Base-by-base conservation (phyloP, 2,888 invertebrate genomes). In the Nebria brevicollis region DNA sequence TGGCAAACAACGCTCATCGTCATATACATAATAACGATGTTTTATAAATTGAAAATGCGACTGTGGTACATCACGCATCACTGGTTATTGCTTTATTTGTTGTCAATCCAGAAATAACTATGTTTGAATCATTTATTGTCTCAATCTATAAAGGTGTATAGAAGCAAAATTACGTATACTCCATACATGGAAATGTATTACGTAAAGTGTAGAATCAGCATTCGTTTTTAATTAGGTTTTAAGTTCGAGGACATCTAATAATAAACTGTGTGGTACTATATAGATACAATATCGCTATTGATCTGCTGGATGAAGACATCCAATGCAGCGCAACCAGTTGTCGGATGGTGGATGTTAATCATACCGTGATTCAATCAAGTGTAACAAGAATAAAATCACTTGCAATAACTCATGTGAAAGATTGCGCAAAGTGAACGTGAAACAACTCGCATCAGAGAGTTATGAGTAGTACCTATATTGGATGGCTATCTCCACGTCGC, bases 81-180 rank as follows among this genome's bases (percentile, higher is more conserved):
- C 70, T 70, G 70, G 26, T 70, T 70, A 70, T 70, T 70, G 25
- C 70, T 70, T 70, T 26, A 70, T 70, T 54, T 54, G 54, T 13
- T 13, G 13, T 8, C 54, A 54, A 54, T 54, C 13, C 54, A 54
- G 13, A 54, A 54, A 8, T 54, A 54, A 54, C 54, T 54, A 54
- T 13, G 54, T 13, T 54, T 34, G 34, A 34, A 34, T 34, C 34
- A 34, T 34, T 34, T 34, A 34, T 34, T 34, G 34, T 34, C 34
- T 34, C 34, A 34, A 34, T 34, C 34, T 34, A 34, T 4, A 5
- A 4, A 5, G 34, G 34, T 34, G 5, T 34, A 34, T 34, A 5
- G 34, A 5, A 34, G 5, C 1, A 4, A 34, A 34, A 5, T 34
- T 34, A 4, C 34, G 5, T 20, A 20, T 20, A 20, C 5, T 34